Evolutionary conservation across 1,140 invertebrate species (phyloP), one percentile per base, ranked within the genome.

Genomic region (Melanaphis sacchari): DNA sequence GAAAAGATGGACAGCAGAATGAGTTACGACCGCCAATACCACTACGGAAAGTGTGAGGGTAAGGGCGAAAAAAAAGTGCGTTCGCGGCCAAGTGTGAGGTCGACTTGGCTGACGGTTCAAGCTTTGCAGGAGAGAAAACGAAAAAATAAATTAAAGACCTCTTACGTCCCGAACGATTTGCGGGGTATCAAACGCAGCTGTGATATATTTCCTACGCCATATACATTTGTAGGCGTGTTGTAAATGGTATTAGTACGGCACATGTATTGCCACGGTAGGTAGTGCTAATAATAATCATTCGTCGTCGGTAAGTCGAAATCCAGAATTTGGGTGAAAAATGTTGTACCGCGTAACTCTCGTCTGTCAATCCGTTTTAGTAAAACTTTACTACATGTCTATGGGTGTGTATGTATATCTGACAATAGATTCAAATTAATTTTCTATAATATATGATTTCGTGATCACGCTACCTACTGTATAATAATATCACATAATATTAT

Each of bases 131-230:
- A 22, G n/a, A 49, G n/a, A 89, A 49, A 38, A 52, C 36, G 38
- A 84, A 40, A 84, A 84, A 84, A 40, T 40, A 84, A 40, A 84
- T 38, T 87, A 87, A 88, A 49, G 85, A 49, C 84, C 84, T 87
- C 43, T 49, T 88, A 82, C 81, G 36, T 82, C n/a, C 81, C 21
- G 81, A 24, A 82, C 81, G 81, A 24, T 82, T 82, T 82, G 36
- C 81, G 38, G 81, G 38, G 21, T 38, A 82, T 82, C 18, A 38
- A 82, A 82, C 59, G 59, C 59, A n/a, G 59, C n/a, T 40, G 81
- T 82, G 81, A 82, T 82, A 82, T 82, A 76, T 76, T 76, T 76
- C 59, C 4, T 76, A 4, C n/a, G 59, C 15, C 18, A 76, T 76
- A 76, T n/a, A 76, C 59, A 24, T 76, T n/a, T n/a, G 59, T n/a